Evolutionary conservation across 53 echinoderm and acorn worm genomes (phyloP).

Genomic region (Echinarachnius parma): DNA sequence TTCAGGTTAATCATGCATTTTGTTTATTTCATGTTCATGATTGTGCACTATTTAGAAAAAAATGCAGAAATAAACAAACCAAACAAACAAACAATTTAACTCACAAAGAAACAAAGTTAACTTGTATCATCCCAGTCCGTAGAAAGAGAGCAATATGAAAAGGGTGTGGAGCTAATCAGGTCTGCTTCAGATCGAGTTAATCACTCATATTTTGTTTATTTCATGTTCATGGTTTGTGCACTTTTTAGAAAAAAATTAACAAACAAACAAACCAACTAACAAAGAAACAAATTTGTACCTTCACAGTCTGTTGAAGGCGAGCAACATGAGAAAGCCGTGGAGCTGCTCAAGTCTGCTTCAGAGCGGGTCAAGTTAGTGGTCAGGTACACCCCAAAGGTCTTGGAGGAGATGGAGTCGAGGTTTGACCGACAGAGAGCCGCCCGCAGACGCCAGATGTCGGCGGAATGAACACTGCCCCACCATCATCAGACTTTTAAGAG

Average conservation of each 20-base stretch:
- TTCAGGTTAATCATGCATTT: no score
- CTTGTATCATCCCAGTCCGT: no score
- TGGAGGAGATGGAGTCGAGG: slow-evolving; percentile 95
- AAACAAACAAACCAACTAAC: background rate
- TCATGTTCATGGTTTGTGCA: no score
- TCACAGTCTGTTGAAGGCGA: slow-evolving; percentile 94
- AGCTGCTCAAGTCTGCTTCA: slow-evolving; percentile 87
- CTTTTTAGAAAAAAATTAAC: background rate
- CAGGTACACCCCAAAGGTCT: slow-evolving; percentile 95
- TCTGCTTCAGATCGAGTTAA: no score
- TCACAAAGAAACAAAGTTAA: no score
- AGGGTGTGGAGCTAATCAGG: no score
- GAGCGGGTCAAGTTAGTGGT: slow-evolving; percentile 90
- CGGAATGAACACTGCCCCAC: slow-evolving; percentile 30
- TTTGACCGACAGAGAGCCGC: slow-evolving; percentile 94
- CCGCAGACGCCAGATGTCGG: slow-evolving; percentile 70
- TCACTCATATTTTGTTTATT: no score
- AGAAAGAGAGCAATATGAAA: no score
- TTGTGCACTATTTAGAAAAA: no score
- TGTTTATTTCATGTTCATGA: no score
- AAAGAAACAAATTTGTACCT: background rate
- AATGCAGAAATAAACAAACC: no score
- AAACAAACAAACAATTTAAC: no score
- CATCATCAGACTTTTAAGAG: slow-evolving; percentile 30
- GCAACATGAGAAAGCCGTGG: slow-evolving; percentile 97